Conservation (phyloP, 2,888 invertebrate species). For the Trissonchulus sp. region DNA sequence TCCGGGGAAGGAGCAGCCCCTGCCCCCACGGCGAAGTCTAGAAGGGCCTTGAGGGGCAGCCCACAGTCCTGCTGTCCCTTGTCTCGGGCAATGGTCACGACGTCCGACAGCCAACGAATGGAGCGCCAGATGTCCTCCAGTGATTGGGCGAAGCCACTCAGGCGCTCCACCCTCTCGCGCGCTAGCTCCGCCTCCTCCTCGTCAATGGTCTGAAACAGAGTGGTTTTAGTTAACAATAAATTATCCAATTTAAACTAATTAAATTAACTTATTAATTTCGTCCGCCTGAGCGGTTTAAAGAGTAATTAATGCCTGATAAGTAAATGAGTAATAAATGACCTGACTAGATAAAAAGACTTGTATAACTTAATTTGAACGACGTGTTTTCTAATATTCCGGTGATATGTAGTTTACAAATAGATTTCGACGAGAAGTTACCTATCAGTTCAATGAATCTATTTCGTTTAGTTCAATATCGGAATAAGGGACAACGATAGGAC, state of each 20-base stretch:
- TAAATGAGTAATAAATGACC: slow-evolving; percentile 24
- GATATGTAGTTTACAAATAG: too few relatives aligned
- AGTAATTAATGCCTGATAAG: too few relatives aligned
- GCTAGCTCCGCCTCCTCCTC: background rate
- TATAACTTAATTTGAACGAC: too few relatives aligned
- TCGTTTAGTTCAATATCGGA: too few relatives aligned
- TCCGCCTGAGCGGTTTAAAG: too few relatives aligned
- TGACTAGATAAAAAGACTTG: too few relatives aligned
- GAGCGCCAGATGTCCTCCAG: slow-evolving; percentile 86
- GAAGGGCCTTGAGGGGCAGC: slow-evolving; percentile 41
- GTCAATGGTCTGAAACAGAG: slow-evolving; percentile 27
- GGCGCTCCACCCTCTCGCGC: slow-evolving; percentile 36
- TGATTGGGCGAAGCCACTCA: slow-evolving; percentile 76
- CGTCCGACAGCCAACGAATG: slow-evolving; percentile 90
- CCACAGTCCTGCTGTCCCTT: slow-evolving; percentile 56
- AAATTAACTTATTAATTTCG: background rate
- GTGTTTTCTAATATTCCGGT: too few relatives aligned
- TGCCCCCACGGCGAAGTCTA: background rate
- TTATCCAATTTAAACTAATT: too few relatives aligned
- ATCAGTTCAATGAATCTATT: too few relatives aligned
- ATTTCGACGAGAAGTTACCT: too few relatives aligned
- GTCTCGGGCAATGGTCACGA: slow-evolving; percentile 86
- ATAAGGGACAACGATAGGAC: too few relatives aligned
- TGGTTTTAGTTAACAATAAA: slow-evolving; percentile 12
- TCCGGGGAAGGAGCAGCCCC: background rate